These are phyloP conservation scores for Plebejus melissa DNA, from an alignment of 2,888 invertebrate species.

Conservation along the genomic window DNA sequence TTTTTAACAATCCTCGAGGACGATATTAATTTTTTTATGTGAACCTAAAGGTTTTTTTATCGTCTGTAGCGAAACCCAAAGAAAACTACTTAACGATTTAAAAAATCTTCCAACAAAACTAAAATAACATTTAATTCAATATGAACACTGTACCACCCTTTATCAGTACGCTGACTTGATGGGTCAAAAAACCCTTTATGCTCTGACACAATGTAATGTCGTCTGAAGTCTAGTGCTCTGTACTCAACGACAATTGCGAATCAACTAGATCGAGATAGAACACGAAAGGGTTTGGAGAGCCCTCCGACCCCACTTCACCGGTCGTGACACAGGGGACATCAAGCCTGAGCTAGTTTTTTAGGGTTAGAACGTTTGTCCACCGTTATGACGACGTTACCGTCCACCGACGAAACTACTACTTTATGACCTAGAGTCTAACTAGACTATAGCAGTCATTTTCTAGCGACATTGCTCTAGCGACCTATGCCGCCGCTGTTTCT, in stretches of 20 bases:
- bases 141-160: not conserved
- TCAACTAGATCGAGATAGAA: slow-evolving; percentile 12
- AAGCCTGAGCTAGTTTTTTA: not conserved
- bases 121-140: too few relatives aligned
- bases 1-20: not conserved
- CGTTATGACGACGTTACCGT: too few relatives aligned
- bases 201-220: not conserved
- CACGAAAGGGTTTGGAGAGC: slow-evolving; percentile 2
- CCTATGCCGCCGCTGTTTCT: too few relatives aligned
- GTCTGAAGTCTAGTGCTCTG: slow-evolving; percentile 1
- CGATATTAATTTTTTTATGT: not conserved
- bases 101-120: too few relatives aligned
- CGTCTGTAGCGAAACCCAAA: too few relatives aligned
- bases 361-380: not conserved
- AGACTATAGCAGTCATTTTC: too few relatives aligned
- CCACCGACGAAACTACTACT: too few relatives aligned
- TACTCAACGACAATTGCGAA: not conserved
- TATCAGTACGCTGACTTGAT: not conserved
- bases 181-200: not conserved
- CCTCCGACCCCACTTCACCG: not conserved
- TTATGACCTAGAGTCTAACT: too few relatives aligned
- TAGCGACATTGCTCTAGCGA: too few relatives aligned
- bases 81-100: too few relatives aligned
- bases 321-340: not conserved
- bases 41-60: not conserved